Base-by-base conservation (phyloP, 2,888 invertebrate genomes). In the Agrenia bidenticulata region DNA sequence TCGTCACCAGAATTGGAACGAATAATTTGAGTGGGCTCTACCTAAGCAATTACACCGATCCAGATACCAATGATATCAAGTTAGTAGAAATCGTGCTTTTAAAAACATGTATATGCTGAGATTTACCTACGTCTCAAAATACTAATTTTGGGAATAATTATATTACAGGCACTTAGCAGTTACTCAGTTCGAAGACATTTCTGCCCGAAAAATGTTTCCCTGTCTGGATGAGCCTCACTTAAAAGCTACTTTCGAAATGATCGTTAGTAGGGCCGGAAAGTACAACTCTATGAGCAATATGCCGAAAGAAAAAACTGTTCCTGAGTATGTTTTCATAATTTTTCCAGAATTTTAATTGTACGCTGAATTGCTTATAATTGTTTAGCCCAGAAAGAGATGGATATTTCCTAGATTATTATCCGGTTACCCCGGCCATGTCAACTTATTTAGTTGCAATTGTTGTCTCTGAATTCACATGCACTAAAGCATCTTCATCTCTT, bases 391-490 rank as follows among this genome's bases (percentile, higher is more conserved):
- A 69, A 11, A 26, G 51, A 45, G 56, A 61, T 7, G 67, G 62
- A 4, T 73, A 69, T 64, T 53, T 54, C 21, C 66, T 69, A 64
- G 70, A 71, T 66, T 63, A 63, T 21, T 73, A 65, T 55, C 64
- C 61, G 41, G 56, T 57, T 50, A 67, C 73, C 2, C 69, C 67
- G 1, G 26, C 45, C 0, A 73, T 73, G 73, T 69, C 73, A 11
- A 66, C 69, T 1, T 73, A 73, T 64, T 51, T 73, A 21, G 24
- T 71, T 0, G 73, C 73, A 1, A n/a, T 73, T 11, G 32, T 73
- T 7, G 70, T 73, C 9, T 73, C 73, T 1, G 67, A 70, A 11
- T 73, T 67, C 26, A 63, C 63, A 9, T 69, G 64, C 42, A 50
- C 61, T 4, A 24, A 32, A 9, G 63, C 64, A 0, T 55, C 58